phyloP scores from a whole-genome alignment of 1,140 invertebrate genomes.

The Samia ricini region DNA sequence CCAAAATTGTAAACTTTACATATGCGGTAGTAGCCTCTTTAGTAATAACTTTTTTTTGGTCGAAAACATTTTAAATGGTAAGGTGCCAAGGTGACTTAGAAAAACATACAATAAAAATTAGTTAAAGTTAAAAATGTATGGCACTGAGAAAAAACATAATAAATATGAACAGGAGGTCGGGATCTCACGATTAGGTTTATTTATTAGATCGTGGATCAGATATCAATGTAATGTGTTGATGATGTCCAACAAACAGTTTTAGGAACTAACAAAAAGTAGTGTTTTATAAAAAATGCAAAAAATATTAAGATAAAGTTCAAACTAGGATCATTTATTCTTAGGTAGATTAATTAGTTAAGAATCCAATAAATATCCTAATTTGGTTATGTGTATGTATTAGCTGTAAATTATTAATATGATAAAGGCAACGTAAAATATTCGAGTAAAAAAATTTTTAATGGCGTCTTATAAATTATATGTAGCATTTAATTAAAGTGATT shows the following conservation, averaged over 20 bases:
- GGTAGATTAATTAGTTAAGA: background rate
- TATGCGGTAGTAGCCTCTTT: too few relatives aligned
- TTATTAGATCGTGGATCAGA: constrained; percentile 31
- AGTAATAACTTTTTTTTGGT: too few relatives aligned
- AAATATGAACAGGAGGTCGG: background rate
- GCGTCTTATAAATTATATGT: background rate
- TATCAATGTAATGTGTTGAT: constrained; percentile 16
- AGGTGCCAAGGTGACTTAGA: background rate
- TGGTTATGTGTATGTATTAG: too few relatives aligned
- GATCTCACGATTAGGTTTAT: constrained; percentile 11
- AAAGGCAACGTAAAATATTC: too few relatives aligned
- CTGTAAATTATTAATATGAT: too few relatives aligned
- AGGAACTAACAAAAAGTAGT: background rate
- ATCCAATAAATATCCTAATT: too few relatives aligned
- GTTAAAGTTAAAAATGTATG: background rate
- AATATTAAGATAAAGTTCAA: background rate
- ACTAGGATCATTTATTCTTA: background rate
- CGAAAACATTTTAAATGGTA: background rate
- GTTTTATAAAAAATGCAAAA: background rate
- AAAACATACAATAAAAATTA: background rate
- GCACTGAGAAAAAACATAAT: background rate
- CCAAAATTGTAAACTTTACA: too few relatives aligned
- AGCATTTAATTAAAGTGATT: background rate
- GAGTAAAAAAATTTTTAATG: too few relatives aligned
- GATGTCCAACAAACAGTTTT: constrained; percentile 17